Base-by-base conservation (phyloP, 2,888 invertebrate genomes). In the Suillia variegata region DNA sequence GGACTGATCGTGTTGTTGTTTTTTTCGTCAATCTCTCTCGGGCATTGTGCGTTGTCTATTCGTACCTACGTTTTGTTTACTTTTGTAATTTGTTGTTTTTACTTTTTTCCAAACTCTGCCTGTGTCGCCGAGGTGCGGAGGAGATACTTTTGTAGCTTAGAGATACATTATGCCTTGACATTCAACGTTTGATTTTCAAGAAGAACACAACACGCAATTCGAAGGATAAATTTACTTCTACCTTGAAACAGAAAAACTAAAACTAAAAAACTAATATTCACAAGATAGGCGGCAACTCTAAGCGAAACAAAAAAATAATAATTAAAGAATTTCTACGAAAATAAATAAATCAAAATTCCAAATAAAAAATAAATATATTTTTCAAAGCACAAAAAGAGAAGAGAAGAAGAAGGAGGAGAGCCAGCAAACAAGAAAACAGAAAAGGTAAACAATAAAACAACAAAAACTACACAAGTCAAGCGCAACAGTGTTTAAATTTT, bases 111-210 rank as follows among this genome's bases (percentile, higher is more conserved):
- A 15, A 31, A 53, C 24, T 51, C 45, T 33, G n/a, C n/a, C n/a
- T n/a, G n/a, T n/a, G n/a, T n/a, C n/a, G n/a, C n/a, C n/a, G n/a
- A n/a, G n/a, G n/a, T n/a, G n/a, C n/a, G n/a, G n/a, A n/a, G n/a
- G n/a, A 45, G 20, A 20, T 13, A 18, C 17, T 45, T 20, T 5
- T 17, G 17, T 13, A 13, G 20, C 20, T 45, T 45, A 13, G 17
- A n/a, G 38, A n/a, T 8, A 45, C 20, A 34, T 48, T n/a, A 15
- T 38, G 18, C 54, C 54, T 38, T 50, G 54, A 55, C 54, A 59
- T 59, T 59, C 54, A 33, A 42, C 50, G 51, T 50, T 45, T n/a
- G 55, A 17, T 18, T 31, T 45, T 54, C 45, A 8, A 31, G 45
- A 45, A 38, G 50, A 20, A 20, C 20, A 22, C 45, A 54, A 49